Evolutionary conservation across 2,888 invertebrate genomes (phyloP).

Genomic region (Schizotus pectinicornis): DNA sequence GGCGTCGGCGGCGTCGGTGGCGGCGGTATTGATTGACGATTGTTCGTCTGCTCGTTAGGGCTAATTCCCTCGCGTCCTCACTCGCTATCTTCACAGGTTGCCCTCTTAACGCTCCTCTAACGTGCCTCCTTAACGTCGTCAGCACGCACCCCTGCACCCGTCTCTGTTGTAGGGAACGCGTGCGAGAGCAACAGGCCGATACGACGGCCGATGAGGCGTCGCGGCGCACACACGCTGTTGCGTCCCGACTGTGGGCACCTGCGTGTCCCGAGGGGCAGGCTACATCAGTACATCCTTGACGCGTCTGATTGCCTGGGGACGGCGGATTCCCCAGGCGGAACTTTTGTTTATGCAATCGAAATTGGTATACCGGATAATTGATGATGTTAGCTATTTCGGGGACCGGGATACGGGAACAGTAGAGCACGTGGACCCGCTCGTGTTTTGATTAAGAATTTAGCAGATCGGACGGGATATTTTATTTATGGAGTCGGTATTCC

Average conservation of each 20-base stretch:
- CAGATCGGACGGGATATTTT: conserved; percentile 11
- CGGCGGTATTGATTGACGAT: conserved; percentile 53
- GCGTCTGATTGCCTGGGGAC: conserved; percentile 51
- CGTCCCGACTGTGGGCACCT: conserved; percentile 41
- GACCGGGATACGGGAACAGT: not conserved
- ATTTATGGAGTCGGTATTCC: conserved; percentile 13
- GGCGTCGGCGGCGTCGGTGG: conserved; percentile 34
- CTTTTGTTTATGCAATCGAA: conserved; percentile 43
- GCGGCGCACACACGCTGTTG: conserved; percentile 39
- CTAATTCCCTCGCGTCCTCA: conserved; percentile 49
- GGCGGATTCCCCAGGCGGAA: conserved; percentile 44
- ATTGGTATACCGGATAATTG: conserved; percentile 38
- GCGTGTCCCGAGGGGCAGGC: conserved; percentile 42
- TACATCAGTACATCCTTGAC: conserved; percentile 49
- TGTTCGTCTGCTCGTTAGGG: conserved; percentile 53
- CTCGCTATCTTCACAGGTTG: conserved; percentile 46
- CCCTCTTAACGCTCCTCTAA: conserved; percentile 38
- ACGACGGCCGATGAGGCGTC: conserved; percentile 10
- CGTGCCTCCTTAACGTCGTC: conserved; percentile 30
- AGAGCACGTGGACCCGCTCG: conserved; percentile 1
- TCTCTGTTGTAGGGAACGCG: conserved; percentile 36
- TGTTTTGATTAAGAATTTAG: conserved; percentile 22
- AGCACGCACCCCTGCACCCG: conserved; percentile 19
- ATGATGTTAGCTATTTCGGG: conserved; percentile 37
- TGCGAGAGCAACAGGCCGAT: conserved; percentile 43